A percentile compares a stretch with the other conserved stretches of the same genome.
Conservation (phyloP, 2,888 invertebrate genomes). For the Agrochola macilenta region DNA sequence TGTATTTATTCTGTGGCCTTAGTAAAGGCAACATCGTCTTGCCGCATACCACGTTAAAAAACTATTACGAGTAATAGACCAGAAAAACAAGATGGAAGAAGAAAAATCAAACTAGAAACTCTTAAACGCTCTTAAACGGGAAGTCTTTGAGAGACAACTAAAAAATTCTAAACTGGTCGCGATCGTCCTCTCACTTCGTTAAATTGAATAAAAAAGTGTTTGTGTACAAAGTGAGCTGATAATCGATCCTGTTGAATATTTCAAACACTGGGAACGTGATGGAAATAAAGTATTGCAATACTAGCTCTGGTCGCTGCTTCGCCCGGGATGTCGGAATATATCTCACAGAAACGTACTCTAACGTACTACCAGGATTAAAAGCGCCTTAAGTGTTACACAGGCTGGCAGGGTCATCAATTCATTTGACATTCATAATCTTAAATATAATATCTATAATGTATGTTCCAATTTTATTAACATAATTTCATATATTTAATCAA, state of each 20-base stretch:
- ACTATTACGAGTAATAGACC: conserved; percentile 23
- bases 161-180: conserved; percentile 70
- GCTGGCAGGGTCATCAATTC: no score
- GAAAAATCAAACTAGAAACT: conserved; percentile 42
- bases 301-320: not conserved
- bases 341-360: no score
- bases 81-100: conserved; percentile 15
- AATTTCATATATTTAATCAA: no score
- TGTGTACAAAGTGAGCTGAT: conserved; percentile 87
- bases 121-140: conserved; percentile 46
- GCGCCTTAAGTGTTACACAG: no score
- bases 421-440: no score
- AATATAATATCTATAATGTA: no score
- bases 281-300: conserved; percentile 77
- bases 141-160: conserved; percentile 61
- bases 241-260: conserved; percentile 88
- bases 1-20: not conserved
- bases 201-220: conserved; percentile 86
- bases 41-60: not conserved
- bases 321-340: no score
- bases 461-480: no score
- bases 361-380: no score
- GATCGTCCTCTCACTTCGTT: conserved; percentile 70
- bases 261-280: conserved; percentile 83
- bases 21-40: not conserved